Conservation (phyloP, 2,797 vertebrate species). For the Diplodus puntazzo region DNA sequence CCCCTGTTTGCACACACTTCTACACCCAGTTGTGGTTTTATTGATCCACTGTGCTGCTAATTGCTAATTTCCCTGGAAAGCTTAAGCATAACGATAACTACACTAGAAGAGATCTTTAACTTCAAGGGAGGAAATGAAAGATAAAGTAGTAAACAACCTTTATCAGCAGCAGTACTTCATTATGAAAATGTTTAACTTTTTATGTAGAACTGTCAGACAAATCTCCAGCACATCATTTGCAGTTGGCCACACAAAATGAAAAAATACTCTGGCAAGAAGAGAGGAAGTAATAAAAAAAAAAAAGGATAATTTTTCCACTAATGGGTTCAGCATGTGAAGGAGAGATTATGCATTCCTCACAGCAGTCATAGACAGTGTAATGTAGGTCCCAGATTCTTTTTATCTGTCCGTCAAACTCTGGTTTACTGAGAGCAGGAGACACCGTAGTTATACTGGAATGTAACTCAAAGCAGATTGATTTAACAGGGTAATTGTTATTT, state of each 20-base stretch:
- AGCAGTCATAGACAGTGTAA: constrained; percentile 49
- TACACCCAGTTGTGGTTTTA: constrained; percentile 7
- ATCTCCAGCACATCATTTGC: constrained; percentile 61
- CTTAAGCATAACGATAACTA: neutral
- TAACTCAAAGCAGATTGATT: constrained; percentile 50
- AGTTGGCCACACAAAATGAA: constrained; percentile 71
- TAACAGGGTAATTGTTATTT: constrained; percentile 22
- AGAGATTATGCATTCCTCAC: constrained; percentile 53
- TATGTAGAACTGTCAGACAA: constrained; percentile 52
- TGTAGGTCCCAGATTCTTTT: constrained; percentile 51
- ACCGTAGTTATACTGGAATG: constrained; percentile 43
- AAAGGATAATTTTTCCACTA: constrained; percentile 63
- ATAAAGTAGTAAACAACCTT: constrained; percentile 36
- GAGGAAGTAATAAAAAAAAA: constrained; percentile 74
- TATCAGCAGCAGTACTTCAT: constrained; percentile 48
- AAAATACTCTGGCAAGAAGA: constrained; percentile 68
- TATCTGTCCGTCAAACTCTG: constrained; percentile 58
- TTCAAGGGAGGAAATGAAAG: constrained; percentile 38
- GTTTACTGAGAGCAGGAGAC: constrained; percentile 43
- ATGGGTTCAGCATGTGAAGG: constrained; percentile 76
- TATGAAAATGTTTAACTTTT: constrained; percentile 52
- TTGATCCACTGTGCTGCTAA: constrained; percentile 22
- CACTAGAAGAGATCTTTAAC: constrained; percentile 12
- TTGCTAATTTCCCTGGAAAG: constrained; percentile 35
- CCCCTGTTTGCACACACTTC: neutral